These are phyloP conservation scores for Rotaria macrura DNA, from an alignment of 2,888 invertebrate species.

Conservation along the genomic window DNA sequence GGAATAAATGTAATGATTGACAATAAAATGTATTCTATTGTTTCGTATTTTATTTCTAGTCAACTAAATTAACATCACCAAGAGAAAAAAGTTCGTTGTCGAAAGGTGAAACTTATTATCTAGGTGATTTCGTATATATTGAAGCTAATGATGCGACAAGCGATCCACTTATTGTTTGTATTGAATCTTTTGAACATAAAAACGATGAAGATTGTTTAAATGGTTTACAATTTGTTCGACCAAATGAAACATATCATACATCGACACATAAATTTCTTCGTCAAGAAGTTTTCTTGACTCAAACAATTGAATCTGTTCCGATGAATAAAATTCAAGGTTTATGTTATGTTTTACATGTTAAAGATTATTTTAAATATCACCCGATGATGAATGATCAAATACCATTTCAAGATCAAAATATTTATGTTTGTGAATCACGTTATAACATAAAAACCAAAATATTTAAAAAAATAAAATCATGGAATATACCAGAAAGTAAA, in stretches of 20 bases:
- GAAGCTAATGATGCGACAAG: conserved; percentile 40
- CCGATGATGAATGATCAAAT: conserved; percentile 57
- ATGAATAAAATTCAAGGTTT: conserved; percentile 73
- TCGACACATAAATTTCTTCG: conserved; percentile 86
- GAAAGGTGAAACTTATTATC: conserved; percentile 65
- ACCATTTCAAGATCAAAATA: conserved; percentile 67
- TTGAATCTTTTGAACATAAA: conserved; percentile 72
- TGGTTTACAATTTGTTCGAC: conserved; percentile 79
- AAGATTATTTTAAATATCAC: conserved; percentile 77
- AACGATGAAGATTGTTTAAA: conserved; percentile 65
- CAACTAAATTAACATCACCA: not conserved
- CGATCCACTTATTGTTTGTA: conserved; percentile 65
- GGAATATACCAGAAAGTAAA: conserved; percentile 59
- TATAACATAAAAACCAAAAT: conserved; percentile 73
- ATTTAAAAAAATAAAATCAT: conserved; percentile 73
- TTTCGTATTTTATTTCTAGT: not conserved
- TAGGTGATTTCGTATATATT: conserved; percentile 84
- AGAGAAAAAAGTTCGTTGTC: conserved; percentile 43
- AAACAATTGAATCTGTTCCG: conserved; percentile 70
- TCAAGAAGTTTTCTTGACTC: conserved; percentile 83
- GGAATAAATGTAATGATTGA: no score
- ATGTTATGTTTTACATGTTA: conserved; percentile 83
- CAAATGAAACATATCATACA: conserved; percentile 88
- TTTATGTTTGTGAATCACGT: conserved; percentile 89
- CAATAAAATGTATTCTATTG: not conserved